phyloP scores from a whole-genome alignment of 2,113 vertebrate genomes.

The Dipodomys spectabilis region DNA sequence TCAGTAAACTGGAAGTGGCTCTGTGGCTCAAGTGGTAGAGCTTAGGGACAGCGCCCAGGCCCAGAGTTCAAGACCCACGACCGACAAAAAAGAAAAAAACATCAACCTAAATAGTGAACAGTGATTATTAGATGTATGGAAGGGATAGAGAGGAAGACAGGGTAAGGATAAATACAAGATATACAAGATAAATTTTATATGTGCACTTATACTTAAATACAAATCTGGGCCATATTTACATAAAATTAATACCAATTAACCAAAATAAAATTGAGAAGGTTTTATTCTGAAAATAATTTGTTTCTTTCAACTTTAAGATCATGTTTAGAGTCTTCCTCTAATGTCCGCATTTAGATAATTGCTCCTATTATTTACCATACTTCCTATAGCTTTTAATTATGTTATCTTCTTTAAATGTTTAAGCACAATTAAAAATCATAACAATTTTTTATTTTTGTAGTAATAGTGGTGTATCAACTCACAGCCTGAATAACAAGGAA shows the following conservation, averaged over 20 bases:
- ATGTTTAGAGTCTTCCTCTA: neutral
- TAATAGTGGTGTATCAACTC: neutral
- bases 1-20: too few relatives aligned
- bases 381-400: neutral
- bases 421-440: neutral
- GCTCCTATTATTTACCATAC: neutral
- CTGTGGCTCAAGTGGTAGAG: too few relatives aligned
- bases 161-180: neutral
- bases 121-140: neutral
- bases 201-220: neutral
- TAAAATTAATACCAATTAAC: neutral
- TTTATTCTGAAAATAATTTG: neutral
- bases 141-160: neutral
- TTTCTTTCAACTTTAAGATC: neutral
- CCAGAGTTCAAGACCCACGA: too few relatives aligned
- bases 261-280: neutral
- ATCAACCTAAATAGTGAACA: neutral
- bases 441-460: neutral
- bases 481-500: neutral
- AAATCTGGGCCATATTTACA: neutral
- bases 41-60: too few relatives aligned
- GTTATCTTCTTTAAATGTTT: neutral
- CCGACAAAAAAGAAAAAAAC: too few relatives aligned
- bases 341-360: neutral
- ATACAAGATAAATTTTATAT: neutral